Conservation (phyloP, 1,140 invertebrate species). For the Neuroterus valhalla region DNA sequence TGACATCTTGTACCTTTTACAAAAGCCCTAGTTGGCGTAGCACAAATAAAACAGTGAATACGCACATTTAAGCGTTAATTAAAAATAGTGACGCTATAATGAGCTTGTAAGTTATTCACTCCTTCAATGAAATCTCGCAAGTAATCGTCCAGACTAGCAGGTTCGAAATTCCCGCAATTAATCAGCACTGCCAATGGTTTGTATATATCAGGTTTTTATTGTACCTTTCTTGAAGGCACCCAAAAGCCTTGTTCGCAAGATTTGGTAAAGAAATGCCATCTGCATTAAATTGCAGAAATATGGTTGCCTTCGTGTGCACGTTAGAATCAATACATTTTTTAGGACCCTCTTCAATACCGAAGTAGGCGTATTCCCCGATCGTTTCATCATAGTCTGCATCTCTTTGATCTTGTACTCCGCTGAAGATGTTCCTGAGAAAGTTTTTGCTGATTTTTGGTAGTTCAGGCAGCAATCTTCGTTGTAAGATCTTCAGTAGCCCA, state of each 20-base stretch:
- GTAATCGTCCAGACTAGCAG: slow-evolving; percentile 27
- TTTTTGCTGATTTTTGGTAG: slow-evolving; percentile 38
- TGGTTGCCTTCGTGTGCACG: no score
- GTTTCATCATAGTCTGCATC: slow-evolving; percentile 18
- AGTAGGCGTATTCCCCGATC: slow-evolving; percentile 33
- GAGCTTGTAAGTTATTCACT: slow-evolving; percentile 28
- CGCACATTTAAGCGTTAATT: no score
- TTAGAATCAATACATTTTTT: slow-evolving; percentile 35
- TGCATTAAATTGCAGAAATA: no score
- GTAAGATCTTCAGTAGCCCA: slow-evolving; percentile 33
- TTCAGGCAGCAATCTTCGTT: slow-evolving; percentile 28
- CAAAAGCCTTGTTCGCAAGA: slow-evolving; percentile 33
- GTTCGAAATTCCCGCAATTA: slow-evolving; percentile 36
- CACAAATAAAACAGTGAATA: no score
- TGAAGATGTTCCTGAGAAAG: slow-evolving; percentile 34
- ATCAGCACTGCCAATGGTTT: slow-evolving; percentile 39
- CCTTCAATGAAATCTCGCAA: slow-evolving; percentile 37
- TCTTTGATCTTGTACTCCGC: slow-evolving; percentile 33
- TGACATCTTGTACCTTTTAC: no score
- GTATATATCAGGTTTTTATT: slow-evolving; percentile 34
- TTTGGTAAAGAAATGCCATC: slow-evolving; percentile 37
- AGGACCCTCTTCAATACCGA: slow-evolving; percentile 29
- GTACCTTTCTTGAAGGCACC: slow-evolving; percentile 39
- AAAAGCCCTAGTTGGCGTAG: no score
- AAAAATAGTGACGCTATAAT: not conserved